A percentile compares a stretch with the other conserved stretches of the same genome.
These are phyloP conservation scores for Macroglossus sobrinus DNA, from an alignment of 2,113 vertebrate genomes.

Conservation along the genomic window DNA sequence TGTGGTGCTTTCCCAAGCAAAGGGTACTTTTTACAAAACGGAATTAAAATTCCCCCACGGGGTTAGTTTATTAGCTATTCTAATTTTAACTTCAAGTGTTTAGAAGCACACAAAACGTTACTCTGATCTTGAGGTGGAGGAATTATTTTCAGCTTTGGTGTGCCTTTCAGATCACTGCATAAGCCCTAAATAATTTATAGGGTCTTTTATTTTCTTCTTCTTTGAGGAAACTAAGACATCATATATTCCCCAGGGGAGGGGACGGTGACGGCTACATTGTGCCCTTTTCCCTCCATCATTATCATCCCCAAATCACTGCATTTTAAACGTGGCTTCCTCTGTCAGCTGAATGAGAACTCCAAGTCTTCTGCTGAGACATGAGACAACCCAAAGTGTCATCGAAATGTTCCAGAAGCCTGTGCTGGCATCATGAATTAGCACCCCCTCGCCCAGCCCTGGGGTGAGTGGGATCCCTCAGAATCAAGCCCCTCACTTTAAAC, in stretches of 20 bases:
- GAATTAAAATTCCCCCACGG: neutral
- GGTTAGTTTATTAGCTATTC: neutral
- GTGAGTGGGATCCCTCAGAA: accelerated
- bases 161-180: neutral
- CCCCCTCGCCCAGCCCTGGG: accelerated
- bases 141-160: neutral
- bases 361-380: neutral
- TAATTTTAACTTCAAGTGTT: neutral
- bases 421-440: neutral
- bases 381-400: neutral
- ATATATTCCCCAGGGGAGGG: neutral
- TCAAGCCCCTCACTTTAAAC: neutral
- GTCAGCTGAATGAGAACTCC: accelerated
- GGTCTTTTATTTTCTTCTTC: slow-evolving; percentile 16
- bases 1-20: neutral
- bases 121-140: neutral
- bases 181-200: neutral
- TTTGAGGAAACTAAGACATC: slow-evolving; percentile 43
- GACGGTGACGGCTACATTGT: neutral
- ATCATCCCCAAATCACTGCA: neutral
- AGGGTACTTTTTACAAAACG: neutral
- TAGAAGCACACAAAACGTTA: neutral
- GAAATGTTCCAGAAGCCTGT: neutral
- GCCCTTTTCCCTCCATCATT: neutral
- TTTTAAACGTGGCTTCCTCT: neutral